Percentiles rank a stretch among this genome's conserved stretches.
phyloP scores from a whole-genome alignment of 2,888 invertebrate genomes.

The Lasioglossum malachurum region DNA sequence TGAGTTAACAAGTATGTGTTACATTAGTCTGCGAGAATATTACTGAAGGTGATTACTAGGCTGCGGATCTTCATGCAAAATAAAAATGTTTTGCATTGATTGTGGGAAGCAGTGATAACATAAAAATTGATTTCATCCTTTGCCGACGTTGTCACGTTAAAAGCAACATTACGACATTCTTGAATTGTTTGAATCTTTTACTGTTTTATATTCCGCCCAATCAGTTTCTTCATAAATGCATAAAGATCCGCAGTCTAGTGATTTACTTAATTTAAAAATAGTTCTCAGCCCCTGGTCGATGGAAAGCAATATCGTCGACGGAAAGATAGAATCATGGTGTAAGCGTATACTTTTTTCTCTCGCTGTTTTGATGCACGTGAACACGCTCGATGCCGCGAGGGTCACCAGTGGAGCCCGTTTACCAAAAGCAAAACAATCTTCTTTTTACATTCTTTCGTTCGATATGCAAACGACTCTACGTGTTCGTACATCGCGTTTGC shows the following conservation, averaged over 20 bases:
- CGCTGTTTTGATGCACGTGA: conserved; percentile 6
- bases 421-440: conserved; percentile 8
- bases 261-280: not conserved
- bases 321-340: not conserved
- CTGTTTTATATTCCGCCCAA: too few species aligned
- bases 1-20: not conserved
- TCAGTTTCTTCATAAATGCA: too few species aligned
- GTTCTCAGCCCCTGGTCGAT: not conserved
- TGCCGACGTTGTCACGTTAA: too few species aligned
- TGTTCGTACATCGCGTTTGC: not conserved
- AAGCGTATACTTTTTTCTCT: not conserved
- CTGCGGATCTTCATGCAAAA: too few species aligned
- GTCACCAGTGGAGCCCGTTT: conserved; percentile 29
- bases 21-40: not conserved
- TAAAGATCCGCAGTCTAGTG: too few species aligned
- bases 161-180: too few species aligned
- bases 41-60: not conserved
- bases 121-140: too few species aligned
- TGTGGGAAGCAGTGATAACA: too few species aligned
- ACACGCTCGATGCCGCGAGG: not conserved
- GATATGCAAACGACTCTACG: conserved; percentile 3
- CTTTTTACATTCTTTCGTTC: conserved; percentile 25
- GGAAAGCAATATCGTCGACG: not conserved
- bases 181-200: too few species aligned
- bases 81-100: too few species aligned